Percentiles rank a stretch among this genome's conserved stretches.
These are phyloP conservation scores for Pheosia tremula DNA, from an alignment of 2,888 invertebrate species.

Conservation along the genomic window DNA sequence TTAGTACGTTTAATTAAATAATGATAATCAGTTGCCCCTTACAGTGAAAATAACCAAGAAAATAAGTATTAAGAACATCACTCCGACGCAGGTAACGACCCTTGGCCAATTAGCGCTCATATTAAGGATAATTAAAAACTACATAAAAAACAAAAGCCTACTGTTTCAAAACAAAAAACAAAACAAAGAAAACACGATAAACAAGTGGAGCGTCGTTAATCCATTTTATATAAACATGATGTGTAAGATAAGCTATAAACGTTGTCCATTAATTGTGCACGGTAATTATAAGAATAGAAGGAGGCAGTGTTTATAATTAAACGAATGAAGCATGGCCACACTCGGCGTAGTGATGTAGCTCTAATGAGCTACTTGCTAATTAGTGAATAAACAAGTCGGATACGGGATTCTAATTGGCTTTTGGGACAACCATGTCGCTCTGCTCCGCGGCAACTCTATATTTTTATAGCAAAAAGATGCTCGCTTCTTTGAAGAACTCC, in stretches of 20 bases:
- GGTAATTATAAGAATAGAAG: constrained; percentile 74
- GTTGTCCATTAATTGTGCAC: constrained; percentile 71
- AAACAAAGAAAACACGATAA: constrained; percentile 36
- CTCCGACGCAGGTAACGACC: neutral
- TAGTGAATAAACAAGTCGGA: constrained; percentile 81
- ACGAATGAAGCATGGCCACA: constrained; percentile 74
- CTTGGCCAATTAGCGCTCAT: neutral
- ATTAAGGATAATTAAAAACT: neutral
- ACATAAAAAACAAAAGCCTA: neutral
- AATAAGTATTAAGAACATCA: neutral
- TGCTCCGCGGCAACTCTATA: constrained; percentile 35
- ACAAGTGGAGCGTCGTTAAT: constrained; percentile 45
- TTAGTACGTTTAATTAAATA: too few species aligned
- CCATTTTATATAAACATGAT: constrained; percentile 57
- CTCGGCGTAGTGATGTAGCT: constrained; percentile 73
- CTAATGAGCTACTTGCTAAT: constrained; percentile 82
- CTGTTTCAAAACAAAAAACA: constrained; percentile 8
- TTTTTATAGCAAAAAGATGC: constrained; percentile 44
- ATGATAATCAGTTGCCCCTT: too few species aligned
- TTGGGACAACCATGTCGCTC: constrained; percentile 67
- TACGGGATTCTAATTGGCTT: constrained; percentile 82
- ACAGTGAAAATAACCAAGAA: too few species aligned
- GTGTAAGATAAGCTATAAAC: constrained; percentile 68
- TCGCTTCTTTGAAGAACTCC: neutral
- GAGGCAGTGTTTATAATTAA: constrained; percentile 79